phyloP scores from a whole-genome alignment of 1,140 invertebrate species.

The Drosophila mojavensis region DNA sequence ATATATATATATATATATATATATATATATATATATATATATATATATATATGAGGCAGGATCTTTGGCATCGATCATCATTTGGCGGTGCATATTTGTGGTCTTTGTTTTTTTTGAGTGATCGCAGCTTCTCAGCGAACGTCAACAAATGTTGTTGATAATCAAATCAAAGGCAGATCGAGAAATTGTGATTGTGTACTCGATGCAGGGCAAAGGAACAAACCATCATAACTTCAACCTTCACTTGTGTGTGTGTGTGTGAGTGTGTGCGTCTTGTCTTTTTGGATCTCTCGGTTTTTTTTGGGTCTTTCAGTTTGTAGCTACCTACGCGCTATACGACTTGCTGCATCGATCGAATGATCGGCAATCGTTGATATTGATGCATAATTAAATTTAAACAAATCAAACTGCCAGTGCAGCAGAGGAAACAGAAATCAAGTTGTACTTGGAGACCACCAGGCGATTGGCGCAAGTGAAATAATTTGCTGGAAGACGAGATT shows the following conservation, averaged over 20 bases:
- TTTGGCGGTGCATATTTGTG: conserved; percentile 59
- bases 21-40: conserved; percentile 18
- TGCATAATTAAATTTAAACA: conserved; percentile 83
- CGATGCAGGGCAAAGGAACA: neutral
- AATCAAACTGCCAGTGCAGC: conserved; percentile 76
- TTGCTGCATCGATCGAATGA: conserved; percentile 22
- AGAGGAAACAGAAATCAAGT: conserved; percentile 83
- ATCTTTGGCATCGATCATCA: conserved; percentile 74
- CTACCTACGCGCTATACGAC: conserved; percentile 60
- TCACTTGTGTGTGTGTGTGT: conserved; percentile 14
- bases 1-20: too few relatives aligned
- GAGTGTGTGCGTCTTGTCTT: neutral
- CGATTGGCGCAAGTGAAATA: conserved; percentile 69
- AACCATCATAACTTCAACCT: conserved; percentile 27
- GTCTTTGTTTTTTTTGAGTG: conserved; percentile 3
- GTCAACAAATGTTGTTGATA: conserved; percentile 72
- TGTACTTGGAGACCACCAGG: conserved; percentile 74
- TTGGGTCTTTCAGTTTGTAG: conserved; percentile 18
- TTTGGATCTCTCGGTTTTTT: conserved; percentile 4
- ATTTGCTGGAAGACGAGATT: conserved; percentile 62
- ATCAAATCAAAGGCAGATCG: conserved; percentile 69
- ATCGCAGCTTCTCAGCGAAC: conserved; percentile 32
- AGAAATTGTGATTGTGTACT: conserved; percentile 41
- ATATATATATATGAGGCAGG: conserved; percentile 5
- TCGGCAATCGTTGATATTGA: conserved; percentile 69